Evolutionary conservation across 1,140 invertebrate genomes (phyloP).

Genomic region (Leptinotarsa defecta): DNA sequence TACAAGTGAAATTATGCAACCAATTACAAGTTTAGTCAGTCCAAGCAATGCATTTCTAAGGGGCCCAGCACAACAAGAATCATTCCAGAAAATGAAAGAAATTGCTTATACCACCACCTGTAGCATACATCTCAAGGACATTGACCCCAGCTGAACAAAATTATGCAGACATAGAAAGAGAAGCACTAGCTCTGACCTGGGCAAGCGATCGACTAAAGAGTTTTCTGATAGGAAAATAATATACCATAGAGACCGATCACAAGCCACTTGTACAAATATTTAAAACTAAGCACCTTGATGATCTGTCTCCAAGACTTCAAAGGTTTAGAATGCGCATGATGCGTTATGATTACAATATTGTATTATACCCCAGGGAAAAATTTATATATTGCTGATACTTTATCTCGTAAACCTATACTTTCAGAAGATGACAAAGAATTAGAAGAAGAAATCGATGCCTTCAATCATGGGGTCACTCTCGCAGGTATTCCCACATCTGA

Average conservation of each 20-base stretch:
- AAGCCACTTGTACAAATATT: too few species aligned
- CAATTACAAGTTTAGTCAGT: background rate
- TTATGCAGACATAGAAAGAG: too few species aligned
- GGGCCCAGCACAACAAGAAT: background rate
- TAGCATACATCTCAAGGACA: too few species aligned
- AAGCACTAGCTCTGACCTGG: too few species aligned
- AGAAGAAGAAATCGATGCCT: too few species aligned
- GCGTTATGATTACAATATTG: background rate
- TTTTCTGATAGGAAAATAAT: background rate
- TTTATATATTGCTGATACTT: background rate
- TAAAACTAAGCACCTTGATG: background rate
- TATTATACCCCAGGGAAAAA: background rate
- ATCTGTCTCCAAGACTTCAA: background rate
- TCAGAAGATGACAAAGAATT: too few species aligned
- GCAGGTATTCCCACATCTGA: background rate
- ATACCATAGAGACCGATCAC: background rate
- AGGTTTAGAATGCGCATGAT: background rate
- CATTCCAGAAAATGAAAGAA: too few species aligned
- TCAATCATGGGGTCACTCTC: too few species aligned
- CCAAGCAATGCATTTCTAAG: background rate
- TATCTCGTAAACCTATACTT: background rate
- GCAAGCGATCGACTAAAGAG: background rate
- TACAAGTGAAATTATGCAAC: background rate
- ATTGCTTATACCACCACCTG: background rate
- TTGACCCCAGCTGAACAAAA: too few species aligned